phyloP scores from a whole-genome alignment of 1,140 invertebrate genomes.

The Myzus persicae region DNA sequence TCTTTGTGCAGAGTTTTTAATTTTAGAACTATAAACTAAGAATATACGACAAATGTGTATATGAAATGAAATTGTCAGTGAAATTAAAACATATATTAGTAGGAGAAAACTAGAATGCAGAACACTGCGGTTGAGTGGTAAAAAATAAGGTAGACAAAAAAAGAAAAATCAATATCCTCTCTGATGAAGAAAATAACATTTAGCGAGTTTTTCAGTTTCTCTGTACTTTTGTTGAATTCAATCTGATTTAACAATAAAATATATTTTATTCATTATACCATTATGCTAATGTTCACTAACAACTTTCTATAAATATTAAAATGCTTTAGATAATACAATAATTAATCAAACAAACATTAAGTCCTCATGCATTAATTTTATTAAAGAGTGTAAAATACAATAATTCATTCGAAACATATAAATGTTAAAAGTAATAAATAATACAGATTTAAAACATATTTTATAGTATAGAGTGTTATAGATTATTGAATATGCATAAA shows the following conservation, averaged over 20 bases:
- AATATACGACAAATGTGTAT: neutral
- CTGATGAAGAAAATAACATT: neutral
- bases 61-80: neutral
- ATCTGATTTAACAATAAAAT: neutral
- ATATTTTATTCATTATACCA: neutral
- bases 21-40: neutral
- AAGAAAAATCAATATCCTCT: conserved; percentile 1
- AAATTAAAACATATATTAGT: neutral
- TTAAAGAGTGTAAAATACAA: neutral
- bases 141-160: neutral
- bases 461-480: neutral
- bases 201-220: neutral
- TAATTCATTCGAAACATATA: neutral
- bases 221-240: neutral
- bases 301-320: neutral
- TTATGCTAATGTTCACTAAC: neutral
- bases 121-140: neutral
- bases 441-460: neutral
- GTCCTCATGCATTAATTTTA: neutral
- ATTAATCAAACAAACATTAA: neutral
- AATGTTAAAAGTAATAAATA: neutral
- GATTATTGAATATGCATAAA: neutral
- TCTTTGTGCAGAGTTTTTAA: neutral
- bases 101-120: neutral
- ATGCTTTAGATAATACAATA: neutral